Conservation (phyloP, 1,140 invertebrate species). For the Anthonomus grandis region DNA sequence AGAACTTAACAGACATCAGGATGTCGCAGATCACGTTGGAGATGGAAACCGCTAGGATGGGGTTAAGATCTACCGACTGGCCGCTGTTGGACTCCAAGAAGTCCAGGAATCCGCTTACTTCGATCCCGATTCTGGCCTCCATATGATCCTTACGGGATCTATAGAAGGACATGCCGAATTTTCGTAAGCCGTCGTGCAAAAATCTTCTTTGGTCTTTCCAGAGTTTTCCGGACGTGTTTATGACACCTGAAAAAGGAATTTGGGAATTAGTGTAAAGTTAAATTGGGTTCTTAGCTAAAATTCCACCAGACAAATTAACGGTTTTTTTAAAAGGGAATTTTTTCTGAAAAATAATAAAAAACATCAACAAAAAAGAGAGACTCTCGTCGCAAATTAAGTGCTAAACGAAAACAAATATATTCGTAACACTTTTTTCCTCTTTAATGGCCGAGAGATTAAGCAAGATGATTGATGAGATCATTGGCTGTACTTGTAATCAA, state of each 20-base stretch:
- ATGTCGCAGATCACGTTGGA: constrained; percentile 91
- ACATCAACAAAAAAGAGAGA: no score
- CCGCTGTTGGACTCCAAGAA: constrained; percentile 59
- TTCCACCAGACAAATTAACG: not conserved
- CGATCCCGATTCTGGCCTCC: constrained; percentile 81
- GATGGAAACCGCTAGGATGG: constrained; percentile 72
- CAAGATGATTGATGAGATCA: no score
- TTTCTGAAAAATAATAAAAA: no score
- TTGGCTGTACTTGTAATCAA: no score
- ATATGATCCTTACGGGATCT: constrained; percentile 75
- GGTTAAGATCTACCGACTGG: constrained; percentile 65
- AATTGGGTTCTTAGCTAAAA: not conserved
- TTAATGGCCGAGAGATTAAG: not conserved
- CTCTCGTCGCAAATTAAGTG: constrained; percentile 1
- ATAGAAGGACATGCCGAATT: constrained; percentile 86
- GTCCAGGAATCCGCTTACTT: constrained; percentile 71
- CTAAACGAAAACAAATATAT: constrained; percentile 2
- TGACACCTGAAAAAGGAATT: constrained; percentile 68
- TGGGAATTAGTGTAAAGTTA: not conserved
- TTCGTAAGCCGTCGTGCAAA: constrained; percentile 80
- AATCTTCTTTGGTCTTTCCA: constrained; percentile 93
- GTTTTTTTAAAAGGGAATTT: no score
- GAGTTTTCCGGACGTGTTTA: constrained; percentile 84
- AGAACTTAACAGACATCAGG: constrained; percentile 84
- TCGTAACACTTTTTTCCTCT: constrained; percentile 9